These are phyloP conservation scores for Epizoanthus rinbou DNA, from an alignment of 92 coral and sea anemone species.

Conservation along the genomic window DNA sequence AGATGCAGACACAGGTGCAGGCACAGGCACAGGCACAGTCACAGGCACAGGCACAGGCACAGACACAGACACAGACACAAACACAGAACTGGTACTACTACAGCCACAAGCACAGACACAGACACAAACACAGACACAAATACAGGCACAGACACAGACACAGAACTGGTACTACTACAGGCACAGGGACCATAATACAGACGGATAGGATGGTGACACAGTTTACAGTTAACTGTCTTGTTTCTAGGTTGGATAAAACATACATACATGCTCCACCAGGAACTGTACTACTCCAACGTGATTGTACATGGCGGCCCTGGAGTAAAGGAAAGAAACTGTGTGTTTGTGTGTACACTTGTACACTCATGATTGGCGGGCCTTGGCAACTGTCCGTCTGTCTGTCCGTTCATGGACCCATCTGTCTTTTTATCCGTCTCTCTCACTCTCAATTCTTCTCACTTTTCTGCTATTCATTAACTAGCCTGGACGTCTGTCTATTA, in stretches of 20 bases:
- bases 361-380: neutral
- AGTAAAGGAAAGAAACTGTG: neutral
- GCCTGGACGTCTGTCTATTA: too few species aligned
- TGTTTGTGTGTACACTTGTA: neutral
- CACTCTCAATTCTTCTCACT: neutral
- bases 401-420: neutral
- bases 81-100: too few species aligned
- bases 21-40: too few species aligned
- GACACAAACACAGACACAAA: too few species aligned
- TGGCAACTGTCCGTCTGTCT: neutral
- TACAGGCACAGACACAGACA: too few species aligned
- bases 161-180: neutral
- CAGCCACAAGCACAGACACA: too few species aligned
- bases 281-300: slow-evolving; percentile 76
- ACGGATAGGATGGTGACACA: too few species aligned
- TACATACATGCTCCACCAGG: slow-evolving; percentile 77
- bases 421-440: neutral
- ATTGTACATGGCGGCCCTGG: slow-evolving; percentile 83
- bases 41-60: too few species aligned
- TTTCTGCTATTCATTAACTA: too few species aligned
- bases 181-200: neutral
- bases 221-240: too few species aligned
- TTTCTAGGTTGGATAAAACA: neutral
- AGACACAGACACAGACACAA: too few species aligned
- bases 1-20: too few species aligned